A percentile compares a stretch with the other conserved stretches of the same genome.
These are phyloP conservation scores for Phocoena sinus DNA, from an alignment of 2,113 vertebrate species.

Conservation along the genomic window DNA sequence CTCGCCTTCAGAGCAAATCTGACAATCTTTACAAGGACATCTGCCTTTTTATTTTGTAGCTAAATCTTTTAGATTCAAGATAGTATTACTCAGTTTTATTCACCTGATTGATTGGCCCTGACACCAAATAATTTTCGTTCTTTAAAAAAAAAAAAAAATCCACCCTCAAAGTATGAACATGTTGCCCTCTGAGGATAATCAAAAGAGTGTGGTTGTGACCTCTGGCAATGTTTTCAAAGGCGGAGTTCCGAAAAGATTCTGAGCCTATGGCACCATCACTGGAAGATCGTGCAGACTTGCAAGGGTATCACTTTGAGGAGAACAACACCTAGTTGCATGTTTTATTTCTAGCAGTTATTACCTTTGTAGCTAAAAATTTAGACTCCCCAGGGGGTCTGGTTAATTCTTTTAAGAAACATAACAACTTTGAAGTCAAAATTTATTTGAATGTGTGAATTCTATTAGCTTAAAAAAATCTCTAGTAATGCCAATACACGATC, in stretches of 20 bases:
- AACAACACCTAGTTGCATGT: neutral
- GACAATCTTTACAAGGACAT: slow-evolving; percentile 27
- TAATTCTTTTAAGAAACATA: neutral
- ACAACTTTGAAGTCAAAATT: slow-evolving; percentile 1
- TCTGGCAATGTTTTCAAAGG: neutral
- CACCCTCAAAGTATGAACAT: neutral
- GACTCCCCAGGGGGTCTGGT: neutral
- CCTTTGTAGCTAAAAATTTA: slow-evolving; percentile 4
- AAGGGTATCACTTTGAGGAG: neutral
- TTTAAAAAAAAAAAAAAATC: neutral
- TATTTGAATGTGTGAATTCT: slow-evolving; percentile 4
- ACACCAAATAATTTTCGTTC: slow-evolving; percentile 29
- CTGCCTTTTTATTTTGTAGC: slow-evolving; percentile 46
- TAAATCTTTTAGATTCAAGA: slow-evolving; percentile 44
- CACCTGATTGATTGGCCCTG: slow-evolving; percentile 32
- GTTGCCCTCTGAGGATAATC: neutral
- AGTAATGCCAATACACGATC: neutral
- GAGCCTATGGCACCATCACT: neutral
- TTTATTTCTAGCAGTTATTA: neutral
- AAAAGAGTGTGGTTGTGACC: neutral
- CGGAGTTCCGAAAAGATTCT: neutral
- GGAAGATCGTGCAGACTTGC: neutral
- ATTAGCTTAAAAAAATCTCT: neutral
- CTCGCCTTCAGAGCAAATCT: neutral
- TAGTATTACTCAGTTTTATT: slow-evolving; percentile 24